These are phyloP conservation scores for Xenopus laevis DNA, from an alignment of 2,113 vertebrate genomes.

Conservation along the genomic window DNA sequence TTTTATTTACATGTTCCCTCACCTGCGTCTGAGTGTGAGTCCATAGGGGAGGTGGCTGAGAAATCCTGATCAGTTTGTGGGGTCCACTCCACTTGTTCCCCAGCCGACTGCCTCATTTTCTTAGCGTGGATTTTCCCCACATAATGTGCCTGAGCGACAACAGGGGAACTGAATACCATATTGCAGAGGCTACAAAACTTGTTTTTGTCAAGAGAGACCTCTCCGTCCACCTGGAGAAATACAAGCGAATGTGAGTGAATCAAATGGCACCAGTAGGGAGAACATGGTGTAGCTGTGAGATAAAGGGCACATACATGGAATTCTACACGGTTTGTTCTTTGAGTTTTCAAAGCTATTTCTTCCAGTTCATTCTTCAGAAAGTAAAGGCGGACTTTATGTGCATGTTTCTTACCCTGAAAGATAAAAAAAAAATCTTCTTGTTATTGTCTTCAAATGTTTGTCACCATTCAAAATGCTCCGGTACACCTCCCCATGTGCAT, in stretches of 20 bases:
- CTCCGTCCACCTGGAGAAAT: slow-evolving; percentile 59
- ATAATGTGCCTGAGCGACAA: slow-evolving; percentile 70
- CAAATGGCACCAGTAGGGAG: neutral
- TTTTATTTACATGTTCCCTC: too few relatives aligned
- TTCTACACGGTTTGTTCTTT: slow-evolving; percentile 31
- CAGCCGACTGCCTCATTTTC: slow-evolving; percentile 59
- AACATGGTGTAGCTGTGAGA: neutral
- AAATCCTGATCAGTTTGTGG: slow-evolving; percentile 17
- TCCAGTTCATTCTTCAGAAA: slow-evolving; percentile 63
- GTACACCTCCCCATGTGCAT: too few relatives aligned
- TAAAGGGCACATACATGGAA: slow-evolving; percentile 53
- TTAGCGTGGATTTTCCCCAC: slow-evolving; percentile 73
- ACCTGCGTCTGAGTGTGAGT: slow-evolving; percentile 54
- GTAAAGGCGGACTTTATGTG: slow-evolving; percentile 69
- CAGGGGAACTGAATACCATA: slow-evolving; percentile 69
- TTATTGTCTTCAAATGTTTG: too few relatives aligned
- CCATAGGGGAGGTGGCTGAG: slow-evolving; percentile 5
- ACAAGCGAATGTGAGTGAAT: slow-evolving; percentile 6
- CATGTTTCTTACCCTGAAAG: slow-evolving; percentile 78
- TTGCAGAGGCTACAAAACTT: slow-evolving; percentile 74
- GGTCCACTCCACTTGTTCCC: slow-evolving; percentile 47
- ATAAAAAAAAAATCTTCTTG: slow-evolving; percentile 23
- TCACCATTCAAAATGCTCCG: too few relatives aligned
- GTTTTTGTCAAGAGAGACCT: slow-evolving; percentile 55
- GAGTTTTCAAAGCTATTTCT: slow-evolving; percentile 45